Evolutionary conservation across 2,888 invertebrate genomes (phyloP).

Genomic region (Tinea pellionella): DNA sequence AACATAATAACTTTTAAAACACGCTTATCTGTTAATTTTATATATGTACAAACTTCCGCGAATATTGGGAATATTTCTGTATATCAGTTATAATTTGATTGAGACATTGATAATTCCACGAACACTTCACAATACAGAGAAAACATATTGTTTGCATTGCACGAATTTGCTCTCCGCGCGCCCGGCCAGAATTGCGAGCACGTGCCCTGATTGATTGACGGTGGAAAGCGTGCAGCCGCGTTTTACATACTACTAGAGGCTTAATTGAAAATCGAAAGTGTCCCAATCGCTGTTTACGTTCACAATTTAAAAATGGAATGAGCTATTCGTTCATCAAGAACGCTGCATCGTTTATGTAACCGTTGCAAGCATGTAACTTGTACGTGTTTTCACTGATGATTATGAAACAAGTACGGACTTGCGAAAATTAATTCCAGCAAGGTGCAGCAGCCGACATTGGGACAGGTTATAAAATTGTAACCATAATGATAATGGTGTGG

Average conservation of each 20-base stretch:
- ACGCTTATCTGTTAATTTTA: neutral
- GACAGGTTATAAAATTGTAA: neutral
- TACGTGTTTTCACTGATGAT: slow-evolving; percentile 20
- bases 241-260: slow-evolving; percentile 23
- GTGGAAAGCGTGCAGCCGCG: slow-evolving; percentile 15
- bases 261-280: slow-evolving; percentile 38
- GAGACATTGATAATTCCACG: slow-evolving; percentile 1
- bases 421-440: slow-evolving; percentile 26
- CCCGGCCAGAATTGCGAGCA: neutral
- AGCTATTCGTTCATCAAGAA: slow-evolving; percentile 3
- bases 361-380: slow-evolving; percentile 18
- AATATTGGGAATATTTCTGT: neutral
- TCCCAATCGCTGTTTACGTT: slow-evolving; percentile 22
- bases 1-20: neutral
- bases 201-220: slow-evolving; percentile 5
- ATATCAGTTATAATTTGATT: neutral
- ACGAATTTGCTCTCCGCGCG: slow-evolving; percentile 6
- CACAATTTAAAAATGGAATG: slow-evolving; percentile 11
- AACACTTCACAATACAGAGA: neutral
- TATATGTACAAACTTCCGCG: neutral
- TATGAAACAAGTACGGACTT: slow-evolving; percentile 34
- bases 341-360: slow-evolving; percentile 4
- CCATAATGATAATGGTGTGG: neutral
- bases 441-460: slow-evolving; percentile 7
- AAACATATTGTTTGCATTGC: neutral